Evolutionary conservation across 2,113 vertebrate genomes (phyloP).

Genomic region (Globicephala melas): DNA sequence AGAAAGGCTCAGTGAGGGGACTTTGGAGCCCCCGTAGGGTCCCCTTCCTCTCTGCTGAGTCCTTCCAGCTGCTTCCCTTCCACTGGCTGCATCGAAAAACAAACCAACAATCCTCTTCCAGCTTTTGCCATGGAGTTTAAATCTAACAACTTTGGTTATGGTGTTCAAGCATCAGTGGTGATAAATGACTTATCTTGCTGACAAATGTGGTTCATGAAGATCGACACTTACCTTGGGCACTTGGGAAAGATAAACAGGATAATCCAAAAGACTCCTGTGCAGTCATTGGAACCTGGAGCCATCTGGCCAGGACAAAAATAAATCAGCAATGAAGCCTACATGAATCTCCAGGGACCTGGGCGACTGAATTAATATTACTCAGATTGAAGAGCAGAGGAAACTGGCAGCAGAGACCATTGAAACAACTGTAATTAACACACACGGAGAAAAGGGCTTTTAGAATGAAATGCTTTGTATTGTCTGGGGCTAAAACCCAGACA

Average conservation of each 20-base stretch:
- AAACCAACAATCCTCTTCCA: constrained; percentile 51
- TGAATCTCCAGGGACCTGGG: constrained; percentile 75
- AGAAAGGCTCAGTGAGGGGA: not conserved
- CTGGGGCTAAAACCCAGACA: not conserved
- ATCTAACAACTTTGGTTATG: constrained; percentile 72
- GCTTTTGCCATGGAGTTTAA: constrained; percentile 68
- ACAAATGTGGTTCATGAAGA: constrained; percentile 75
- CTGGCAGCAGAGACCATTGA: constrained; percentile 48
- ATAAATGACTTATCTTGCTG: constrained; percentile 70
- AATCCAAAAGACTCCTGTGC: constrained; percentile 76
- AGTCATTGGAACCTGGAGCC: constrained; percentile 78
- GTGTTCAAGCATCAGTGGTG: constrained; percentile 73
- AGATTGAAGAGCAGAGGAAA: constrained; percentile 52
- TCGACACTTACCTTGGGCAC: constrained; percentile 74
- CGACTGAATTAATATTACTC: constrained; percentile 68
- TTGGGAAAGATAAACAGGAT: constrained; percentile 79
- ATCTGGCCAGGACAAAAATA: constrained; percentile 81
- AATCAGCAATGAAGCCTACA: constrained; percentile 77
- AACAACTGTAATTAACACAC: constrained; percentile 68
- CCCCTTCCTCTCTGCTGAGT: constrained; percentile 14
- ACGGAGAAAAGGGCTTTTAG: constrained; percentile 37
- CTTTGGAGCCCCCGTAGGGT: not conserved
- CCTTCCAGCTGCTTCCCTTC: not conserved
- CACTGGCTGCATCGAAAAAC: constrained; percentile 32
- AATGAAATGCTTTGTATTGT: constrained; percentile 6